Percentiles rank a stretch among this genome's conserved stretches.
These are phyloP conservation scores for Camarhynchus parvulus DNA, from an alignment of 2,113 vertebrate genomes.

Conservation along the genomic window DNA sequence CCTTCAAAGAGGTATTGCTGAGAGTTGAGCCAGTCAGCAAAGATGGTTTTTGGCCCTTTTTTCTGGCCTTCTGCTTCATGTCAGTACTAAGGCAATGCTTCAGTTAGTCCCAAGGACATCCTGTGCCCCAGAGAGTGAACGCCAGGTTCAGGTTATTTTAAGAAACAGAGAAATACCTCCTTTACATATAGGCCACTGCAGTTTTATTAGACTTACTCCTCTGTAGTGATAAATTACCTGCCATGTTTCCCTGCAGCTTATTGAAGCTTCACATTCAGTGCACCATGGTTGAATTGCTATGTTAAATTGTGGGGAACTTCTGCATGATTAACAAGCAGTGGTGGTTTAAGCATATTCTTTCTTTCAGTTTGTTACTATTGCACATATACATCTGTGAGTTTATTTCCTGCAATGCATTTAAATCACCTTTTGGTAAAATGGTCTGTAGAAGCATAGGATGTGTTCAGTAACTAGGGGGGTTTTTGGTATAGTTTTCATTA, in stretches of 20 bases:
- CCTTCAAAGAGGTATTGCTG: neutral
- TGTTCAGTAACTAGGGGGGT: neutral
- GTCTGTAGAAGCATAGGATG: neutral
- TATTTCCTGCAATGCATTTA: neutral
- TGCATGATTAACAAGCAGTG: neutral
- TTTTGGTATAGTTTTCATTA: neutral
- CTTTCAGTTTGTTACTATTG: neutral
- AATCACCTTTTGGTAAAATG: neutral
- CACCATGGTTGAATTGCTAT: neutral
- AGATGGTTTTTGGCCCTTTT: neutral
- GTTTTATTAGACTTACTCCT: neutral
- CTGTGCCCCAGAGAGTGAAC: neutral
- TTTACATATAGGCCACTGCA: neutral
- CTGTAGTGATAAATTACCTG: neutral
- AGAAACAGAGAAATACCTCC: neutral
- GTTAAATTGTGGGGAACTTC: neutral
- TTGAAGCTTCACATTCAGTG: neutral
- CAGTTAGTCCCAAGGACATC: neutral
- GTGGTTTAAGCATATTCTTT: neutral
- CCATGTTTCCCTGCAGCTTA: neutral
- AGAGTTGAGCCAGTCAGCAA: neutral
- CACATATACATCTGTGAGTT: neutral
- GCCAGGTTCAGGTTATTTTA: neutral
- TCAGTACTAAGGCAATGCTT: neutral
- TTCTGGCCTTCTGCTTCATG: neutral